Conservation (phyloP, 2,113 vertebrate species). For the Solea senegalensis region DNA sequence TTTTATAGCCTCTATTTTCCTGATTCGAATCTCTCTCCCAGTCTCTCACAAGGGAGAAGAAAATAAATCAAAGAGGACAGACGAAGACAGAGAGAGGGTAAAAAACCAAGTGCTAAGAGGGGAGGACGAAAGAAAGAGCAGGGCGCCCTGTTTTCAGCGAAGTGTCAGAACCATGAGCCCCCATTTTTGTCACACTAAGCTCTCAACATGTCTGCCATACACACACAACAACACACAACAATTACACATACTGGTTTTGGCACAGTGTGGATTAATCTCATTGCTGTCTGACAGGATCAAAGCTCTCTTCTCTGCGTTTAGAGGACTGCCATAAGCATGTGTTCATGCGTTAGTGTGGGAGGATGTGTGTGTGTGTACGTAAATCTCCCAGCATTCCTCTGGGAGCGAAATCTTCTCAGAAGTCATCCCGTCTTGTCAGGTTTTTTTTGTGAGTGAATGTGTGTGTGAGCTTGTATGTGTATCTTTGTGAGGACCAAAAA, state of each 20-base stretch:
- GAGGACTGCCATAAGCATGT: conserved; percentile 46
- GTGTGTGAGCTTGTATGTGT: neutral
- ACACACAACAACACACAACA: conserved; percentile 18
- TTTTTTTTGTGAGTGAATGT: conserved; percentile 38
- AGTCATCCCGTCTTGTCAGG: conserved; percentile 47
- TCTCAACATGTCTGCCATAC: conserved; percentile 41
- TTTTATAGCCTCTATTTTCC: conserved; percentile 44
- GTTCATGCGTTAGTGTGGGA: conserved; percentile 53
- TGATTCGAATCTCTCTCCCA: conserved; percentile 26
- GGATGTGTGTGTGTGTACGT: conserved; percentile 22
- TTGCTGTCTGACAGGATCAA: conserved; percentile 69
- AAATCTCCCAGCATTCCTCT: conserved; percentile 39
- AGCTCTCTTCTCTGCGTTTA: conserved; percentile 44
- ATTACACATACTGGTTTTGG: conserved; percentile 32
- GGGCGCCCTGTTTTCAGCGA: conserved; percentile 49
- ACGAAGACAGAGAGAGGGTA: conserved; percentile 22
- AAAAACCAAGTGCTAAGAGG: conserved; percentile 24
- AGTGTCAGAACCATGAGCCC: conserved; percentile 53
- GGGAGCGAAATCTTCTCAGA: conserved; percentile 47
- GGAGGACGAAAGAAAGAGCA: conserved; percentile 17
- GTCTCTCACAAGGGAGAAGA: conserved; percentile 22
- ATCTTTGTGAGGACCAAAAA: conserved; percentile 3
- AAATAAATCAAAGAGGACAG: conserved; percentile 22
- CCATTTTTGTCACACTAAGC: conserved; percentile 65
- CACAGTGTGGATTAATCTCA: conserved; percentile 67